phyloP scores from a whole-genome alignment of 2,113 vertebrate genomes.

The Tauraco erythrolophus region DNA sequence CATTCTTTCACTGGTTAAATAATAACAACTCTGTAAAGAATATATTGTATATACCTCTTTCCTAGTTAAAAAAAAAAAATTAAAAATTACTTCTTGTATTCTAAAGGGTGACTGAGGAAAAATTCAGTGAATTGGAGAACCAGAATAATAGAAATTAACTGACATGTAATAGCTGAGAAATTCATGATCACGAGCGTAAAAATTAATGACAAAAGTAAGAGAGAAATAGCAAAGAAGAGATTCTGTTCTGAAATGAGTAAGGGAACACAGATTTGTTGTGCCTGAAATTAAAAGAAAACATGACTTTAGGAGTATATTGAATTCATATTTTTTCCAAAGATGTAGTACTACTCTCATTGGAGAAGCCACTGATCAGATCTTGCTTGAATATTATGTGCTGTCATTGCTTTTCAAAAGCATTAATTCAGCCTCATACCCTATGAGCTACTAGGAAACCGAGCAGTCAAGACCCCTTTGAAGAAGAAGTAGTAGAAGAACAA shows the following conservation, averaged over 20 bases:
- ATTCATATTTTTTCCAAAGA: background rate
- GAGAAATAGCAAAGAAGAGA: too few relatives aligned
- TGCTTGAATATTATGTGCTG: background rate
- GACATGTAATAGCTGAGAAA: background rate
- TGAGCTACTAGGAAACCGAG: background rate
- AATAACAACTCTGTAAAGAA: background rate
- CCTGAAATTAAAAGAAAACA: background rate
- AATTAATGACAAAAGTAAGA: background rate
- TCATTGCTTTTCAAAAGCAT: background rate
- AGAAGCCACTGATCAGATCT: background rate
- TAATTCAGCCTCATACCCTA: background rate
- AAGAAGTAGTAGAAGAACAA: background rate
- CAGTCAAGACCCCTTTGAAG: background rate
- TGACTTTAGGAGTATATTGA: fast-evolving
- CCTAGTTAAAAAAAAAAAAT: background rate
- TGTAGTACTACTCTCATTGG: background rate
- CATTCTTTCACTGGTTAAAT: background rate
- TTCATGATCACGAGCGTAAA: background rate
- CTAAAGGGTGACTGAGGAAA: background rate
- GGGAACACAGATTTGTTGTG: background rate
- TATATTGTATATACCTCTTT: background rate
- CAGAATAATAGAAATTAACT: background rate
- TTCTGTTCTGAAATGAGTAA: background rate
- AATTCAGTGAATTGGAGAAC: background rate
- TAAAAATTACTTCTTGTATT: background rate